Base-by-base conservation (phyloP, 2,888 invertebrate species). In the Acleris emargana region DNA sequence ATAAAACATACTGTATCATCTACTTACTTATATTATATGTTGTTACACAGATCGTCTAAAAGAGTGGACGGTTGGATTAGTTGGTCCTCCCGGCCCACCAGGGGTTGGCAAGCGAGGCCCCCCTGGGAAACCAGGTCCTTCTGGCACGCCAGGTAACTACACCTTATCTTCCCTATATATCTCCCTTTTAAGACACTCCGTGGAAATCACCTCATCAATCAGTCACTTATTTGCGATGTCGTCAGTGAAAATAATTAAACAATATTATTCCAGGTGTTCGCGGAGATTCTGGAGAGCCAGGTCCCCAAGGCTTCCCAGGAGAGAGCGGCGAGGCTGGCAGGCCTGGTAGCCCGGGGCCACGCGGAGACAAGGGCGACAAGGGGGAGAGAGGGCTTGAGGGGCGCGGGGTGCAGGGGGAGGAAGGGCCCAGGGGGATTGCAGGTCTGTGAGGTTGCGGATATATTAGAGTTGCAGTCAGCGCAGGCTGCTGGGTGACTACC, bases 371-470 rank as follows among this genome's bases (percentile, higher is more conserved):
- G 69, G 96, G 96, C 0, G 95, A 95, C 66, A 96, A 95, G 77
- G 97, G 97, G 0, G 96, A 96, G 18, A 88, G 95, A 72, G 96
- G 94, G 0, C 88, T 93, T 0, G 95, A 96, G 77, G 97, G 97
- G 0, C 86, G 95, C 4, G 97, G 97, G 0, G 77, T 94, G 17
- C 96, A 96, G 75, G 97, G 97, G 0, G 94, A 95, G 1, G 93
- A 94, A 60, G 97, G 97, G 3, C 94, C 94, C 0, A 92, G 94
- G 69, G 97, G 97, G 51, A 76, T 89, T 62, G 93, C 94, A 86
- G 96, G 96, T 95, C 85, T 76, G 67, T 71, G 47, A 38, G 1
- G 6, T 20, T 20, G 20, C 20, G 20, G 20, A 20, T 20, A 20
- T 20, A 20, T 2, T 20, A 20, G 3, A 20, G 20, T 20, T 20